phyloP scores from a whole-genome alignment of 2,888 invertebrate species.

The Pristionchus japonicus region DNA sequence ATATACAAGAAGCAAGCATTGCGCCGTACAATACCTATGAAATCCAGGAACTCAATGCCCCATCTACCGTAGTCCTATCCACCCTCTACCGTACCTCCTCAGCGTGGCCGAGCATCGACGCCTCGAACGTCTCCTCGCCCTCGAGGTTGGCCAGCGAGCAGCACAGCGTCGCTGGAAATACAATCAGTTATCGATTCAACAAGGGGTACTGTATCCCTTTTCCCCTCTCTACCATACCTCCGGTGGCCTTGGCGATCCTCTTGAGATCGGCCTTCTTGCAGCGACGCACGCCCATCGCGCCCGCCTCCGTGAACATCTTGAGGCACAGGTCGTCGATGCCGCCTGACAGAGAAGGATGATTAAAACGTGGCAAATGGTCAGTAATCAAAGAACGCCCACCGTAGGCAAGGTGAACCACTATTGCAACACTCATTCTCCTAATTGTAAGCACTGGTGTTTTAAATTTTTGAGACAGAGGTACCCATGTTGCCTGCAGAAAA shows the following conservation, averaged over 20 bases:
- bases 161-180: constrained; percentile 83
- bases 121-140: constrained; percentile 96
- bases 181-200: background rate
- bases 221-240: constrained; percentile 79
- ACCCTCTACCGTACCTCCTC: constrained; percentile 77
- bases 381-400: no score
- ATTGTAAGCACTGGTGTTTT: no score
- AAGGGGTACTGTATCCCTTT: no score
- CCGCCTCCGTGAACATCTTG: constrained; percentile 97
- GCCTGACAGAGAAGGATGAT: constrained; percentile 2
- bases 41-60: no score
- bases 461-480: no score
- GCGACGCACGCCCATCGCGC: constrained; percentile 95
- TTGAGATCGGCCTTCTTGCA: constrained; percentile 96
- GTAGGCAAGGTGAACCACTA: no score
- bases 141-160: constrained; percentile 98
- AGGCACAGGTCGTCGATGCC: constrained; percentile 98
- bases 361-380: no score
- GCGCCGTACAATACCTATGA: no score
- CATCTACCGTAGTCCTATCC: no score
- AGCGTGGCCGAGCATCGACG: constrained; percentile 92
- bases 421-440: no score
- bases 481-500: no score
- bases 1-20: no score
- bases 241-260: constrained; percentile 97